Evolutionary conservation across 2,113 vertebrate genomes (phyloP).

Genomic region (Elgaria multicarinata): DNA sequence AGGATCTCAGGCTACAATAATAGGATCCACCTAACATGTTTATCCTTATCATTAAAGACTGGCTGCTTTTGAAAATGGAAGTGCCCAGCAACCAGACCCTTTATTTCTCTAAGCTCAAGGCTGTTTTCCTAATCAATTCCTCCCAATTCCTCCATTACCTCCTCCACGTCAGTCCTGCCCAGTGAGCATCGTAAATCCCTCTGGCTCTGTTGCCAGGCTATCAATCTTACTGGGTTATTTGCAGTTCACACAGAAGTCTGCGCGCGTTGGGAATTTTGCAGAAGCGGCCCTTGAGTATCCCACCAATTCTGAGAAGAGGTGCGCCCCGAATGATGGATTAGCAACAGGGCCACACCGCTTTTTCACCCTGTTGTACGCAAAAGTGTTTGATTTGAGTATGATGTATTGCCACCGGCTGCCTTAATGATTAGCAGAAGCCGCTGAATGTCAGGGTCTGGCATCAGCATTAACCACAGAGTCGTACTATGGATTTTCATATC

Average conservation of each 20-base stretch:
- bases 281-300: neutral
- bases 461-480: neutral
- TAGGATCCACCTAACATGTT: neutral
- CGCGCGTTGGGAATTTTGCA: neutral
- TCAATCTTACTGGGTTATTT: conserved; percentile 16
- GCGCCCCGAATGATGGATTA: neutral
- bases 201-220: neutral
- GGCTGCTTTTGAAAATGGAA: neutral
- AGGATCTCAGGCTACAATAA: too few species aligned
- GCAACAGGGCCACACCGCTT: neutral
- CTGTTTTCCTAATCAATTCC: neutral
- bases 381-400: neutral
- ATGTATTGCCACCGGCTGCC: too few species aligned
- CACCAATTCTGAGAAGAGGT: neutral
- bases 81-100: neutral
- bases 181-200: neutral
- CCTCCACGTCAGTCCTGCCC: neutral
- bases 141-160: neutral
- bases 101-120: neutral
- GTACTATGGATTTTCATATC: neutral
- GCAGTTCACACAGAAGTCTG: neutral
- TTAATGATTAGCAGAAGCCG: too few species aligned
- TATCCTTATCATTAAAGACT: neutral
- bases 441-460: neutral
- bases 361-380: neutral